These are phyloP conservation scores for Hylaeus volcanicus DNA, from an alignment of 1,140 invertebrate species.

Conservation along the genomic window DNA sequence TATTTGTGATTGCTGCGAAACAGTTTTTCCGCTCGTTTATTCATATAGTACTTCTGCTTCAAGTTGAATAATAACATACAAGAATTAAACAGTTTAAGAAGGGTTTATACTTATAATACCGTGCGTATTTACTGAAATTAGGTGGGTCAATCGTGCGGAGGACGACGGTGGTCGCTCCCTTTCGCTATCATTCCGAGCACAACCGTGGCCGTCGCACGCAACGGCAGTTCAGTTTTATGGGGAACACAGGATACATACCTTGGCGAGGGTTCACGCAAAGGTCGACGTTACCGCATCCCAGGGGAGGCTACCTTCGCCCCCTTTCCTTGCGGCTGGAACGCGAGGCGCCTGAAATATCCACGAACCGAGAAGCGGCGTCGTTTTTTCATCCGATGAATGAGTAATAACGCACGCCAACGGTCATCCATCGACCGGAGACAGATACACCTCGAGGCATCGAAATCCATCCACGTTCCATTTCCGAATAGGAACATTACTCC, in stretches of 20 bases:
- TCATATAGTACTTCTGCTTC: too few species aligned
- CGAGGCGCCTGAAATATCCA: conserved; percentile 64
- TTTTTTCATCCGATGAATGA: conserved; percentile 65
- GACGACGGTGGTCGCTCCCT: conserved; percentile 19
- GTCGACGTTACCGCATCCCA: conserved; percentile 49
- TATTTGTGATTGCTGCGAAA: too few species aligned
- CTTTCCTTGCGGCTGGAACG: conserved; percentile 41
- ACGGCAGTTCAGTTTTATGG: conserved; percentile 60
- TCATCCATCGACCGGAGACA: conserved; percentile 57
- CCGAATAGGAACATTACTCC: conserved; percentile 23
- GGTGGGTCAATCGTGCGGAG: conserved; percentile 36
- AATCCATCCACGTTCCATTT: conserved; percentile 28
- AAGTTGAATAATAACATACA: too few species aligned
- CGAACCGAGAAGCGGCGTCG: conserved; percentile 47
- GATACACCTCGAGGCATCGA: conserved; percentile 3
- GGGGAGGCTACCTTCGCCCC: conserved; percentile 43
- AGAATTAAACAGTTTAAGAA: too few species aligned
- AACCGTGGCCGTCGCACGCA: conserved; percentile 54
- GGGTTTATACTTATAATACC: too few species aligned
- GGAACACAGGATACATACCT: conserved; percentile 45
- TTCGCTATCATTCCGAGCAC: conserved; percentile 54
- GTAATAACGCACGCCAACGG: conserved; percentile 51
- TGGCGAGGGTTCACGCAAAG: conserved; percentile 53
- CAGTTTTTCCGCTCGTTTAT: too few species aligned
- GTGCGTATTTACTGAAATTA: conserved; percentile 28